Percentiles rank a stretch among this genome's conserved stretches.
Conservation (phyloP, 2,797 vertebrate genomes). For the Acridotheres tristis region DNA sequence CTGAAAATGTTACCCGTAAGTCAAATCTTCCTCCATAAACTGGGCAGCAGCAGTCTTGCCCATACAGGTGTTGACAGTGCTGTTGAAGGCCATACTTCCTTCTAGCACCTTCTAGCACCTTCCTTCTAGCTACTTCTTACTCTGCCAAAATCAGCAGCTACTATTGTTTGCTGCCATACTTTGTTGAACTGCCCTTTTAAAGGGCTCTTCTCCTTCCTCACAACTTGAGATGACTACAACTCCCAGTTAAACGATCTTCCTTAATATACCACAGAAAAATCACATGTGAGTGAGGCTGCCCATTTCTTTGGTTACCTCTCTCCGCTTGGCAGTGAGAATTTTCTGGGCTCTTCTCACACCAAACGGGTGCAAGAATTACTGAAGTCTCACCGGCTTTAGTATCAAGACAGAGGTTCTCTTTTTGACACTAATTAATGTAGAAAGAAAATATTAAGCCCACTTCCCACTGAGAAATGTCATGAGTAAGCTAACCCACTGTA, state of each 20-base stretch:
- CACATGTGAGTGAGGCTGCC: rapidly evolving
- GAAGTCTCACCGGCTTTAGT: background rate
- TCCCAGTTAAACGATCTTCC: background rate
- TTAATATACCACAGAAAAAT: background rate
- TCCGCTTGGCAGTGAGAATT: background rate
- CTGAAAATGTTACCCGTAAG: background rate
- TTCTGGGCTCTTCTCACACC: background rate
- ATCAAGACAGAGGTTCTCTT: background rate
- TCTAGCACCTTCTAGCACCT: no score
- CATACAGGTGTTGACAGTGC: background rate
- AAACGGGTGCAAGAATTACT: background rate
- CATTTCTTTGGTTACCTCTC: background rate
- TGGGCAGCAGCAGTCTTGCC: background rate
- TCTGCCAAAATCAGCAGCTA: background rate
- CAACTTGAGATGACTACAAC: background rate
- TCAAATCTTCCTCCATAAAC: background rate
- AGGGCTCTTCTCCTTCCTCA: background rate
- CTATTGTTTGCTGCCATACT: background rate
- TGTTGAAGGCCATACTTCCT: background rate
- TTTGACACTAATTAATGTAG: background rate
- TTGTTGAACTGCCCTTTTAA: background rate
- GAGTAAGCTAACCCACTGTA: background rate
- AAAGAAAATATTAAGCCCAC: background rate
- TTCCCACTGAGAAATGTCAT: background rate
- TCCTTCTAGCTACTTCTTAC: background rate